Base-by-base conservation (phyloP, 2,113 vertebrate genomes). In the Atherinomorus stipes region DNA sequence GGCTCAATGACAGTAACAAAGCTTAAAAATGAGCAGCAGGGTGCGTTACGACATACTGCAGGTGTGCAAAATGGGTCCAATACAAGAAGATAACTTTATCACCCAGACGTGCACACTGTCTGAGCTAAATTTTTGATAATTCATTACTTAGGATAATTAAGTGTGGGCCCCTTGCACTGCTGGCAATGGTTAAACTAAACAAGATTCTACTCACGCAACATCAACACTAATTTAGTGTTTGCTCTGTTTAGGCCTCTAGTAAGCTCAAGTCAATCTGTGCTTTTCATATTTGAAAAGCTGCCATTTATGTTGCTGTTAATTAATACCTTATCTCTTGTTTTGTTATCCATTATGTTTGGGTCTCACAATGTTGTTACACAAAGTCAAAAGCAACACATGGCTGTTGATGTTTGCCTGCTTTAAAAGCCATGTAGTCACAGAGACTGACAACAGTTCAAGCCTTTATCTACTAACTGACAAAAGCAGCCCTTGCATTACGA, bases 121-220 rank as follows among this genome's bases (percentile, higher is more conserved):
- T 38, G 53, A 62, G 62, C 74, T 62, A 31, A 52, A 60, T 69
- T 80, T 53, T 71, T 80, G 71, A 85, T 89, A 61, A 85, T 85
- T 83, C 75, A 88, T 88, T 62, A 74, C 64, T 50, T 28, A 63
- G 69, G 73, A 71, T 89, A 86, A 89, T 90, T 87, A 86, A 84
- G 85, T 83, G 45, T 75, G 64, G 44, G 78, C 80, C 78, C 23
- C 28, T 3, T 50, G 85, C 82, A 49, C 45, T 62, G 25, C 57
- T 74, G 73, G 74, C 59, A 69, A 42, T 3, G 58, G 34, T 84
- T 83, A 82, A 83, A 52, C 80, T 82, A 86, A 88, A 88, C 74
- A 88, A 74, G 67, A 60, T 76, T 26, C 25, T 42, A 69, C 62
- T 23, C 56, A 86, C 80, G 64, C 64, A 52, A 47, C 67, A 54